Base-by-base conservation (phyloP, 2,113 vertebrate species). In the Oceanites oceanicus region DNA sequence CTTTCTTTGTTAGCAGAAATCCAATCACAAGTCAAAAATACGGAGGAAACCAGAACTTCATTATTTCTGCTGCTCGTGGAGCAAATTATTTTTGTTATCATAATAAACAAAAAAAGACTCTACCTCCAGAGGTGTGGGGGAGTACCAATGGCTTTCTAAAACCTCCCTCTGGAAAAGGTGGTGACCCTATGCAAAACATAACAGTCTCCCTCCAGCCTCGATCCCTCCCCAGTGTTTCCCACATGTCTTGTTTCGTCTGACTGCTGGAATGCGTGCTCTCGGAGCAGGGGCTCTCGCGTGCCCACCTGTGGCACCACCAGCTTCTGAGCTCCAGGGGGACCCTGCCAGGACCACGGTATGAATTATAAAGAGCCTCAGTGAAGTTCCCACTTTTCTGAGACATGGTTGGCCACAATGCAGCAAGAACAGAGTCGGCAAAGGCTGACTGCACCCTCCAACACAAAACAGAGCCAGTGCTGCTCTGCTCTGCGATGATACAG, bases 181-280 rank as follows among this genome's bases (percentile, higher is more conserved):
- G 59, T 58, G 70, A 47, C 27, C 32, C 55, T 40, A 19, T 6
- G 7, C 49, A 36, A 71, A 94, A 61, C 17, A 3, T 0, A 18
- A 15, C 25, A 36, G 34, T 15, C 15, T 71, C n/a, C 36, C 55
- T 53, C 4, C 2, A 93, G 87, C 50, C 76, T 42, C 8, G 21
- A 29, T 36, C 45, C 13, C 40, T 56, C 30, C n/a, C 36, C n/a
- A 8, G 47, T 9, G 15, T 7, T 78, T 59, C 68, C 85, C 56
- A 29, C 1, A 21, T 10, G 27, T 49, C 44, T 27, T 8, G 8
- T 79, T 62, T 58, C 15, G 1, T 5, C 55, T 12, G 40, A 42
- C 18, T 20, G 53, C 13, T 19, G 21, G 32, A 19, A 1, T 0
- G 2, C 1, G 3, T 17, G 19, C 42, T 18, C 36, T 26, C 4